A percentile compares a stretch with the other conserved stretches of the same genome.
phyloP scores from a whole-genome alignment of 2,888 invertebrate genomes.

The Nineta flava region DNA sequence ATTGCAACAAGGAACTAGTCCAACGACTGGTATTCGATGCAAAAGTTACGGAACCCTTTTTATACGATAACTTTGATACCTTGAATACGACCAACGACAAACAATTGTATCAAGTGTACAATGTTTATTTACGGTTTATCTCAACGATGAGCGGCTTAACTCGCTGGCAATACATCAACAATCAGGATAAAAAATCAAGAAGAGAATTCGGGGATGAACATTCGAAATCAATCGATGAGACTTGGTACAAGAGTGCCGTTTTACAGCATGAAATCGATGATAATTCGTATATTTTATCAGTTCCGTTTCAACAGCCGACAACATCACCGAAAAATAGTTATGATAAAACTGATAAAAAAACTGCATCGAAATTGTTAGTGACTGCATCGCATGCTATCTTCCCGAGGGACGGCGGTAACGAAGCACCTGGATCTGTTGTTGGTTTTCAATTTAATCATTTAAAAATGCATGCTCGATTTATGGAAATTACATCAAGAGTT shows the following conservation, averaged over 20 bases:
- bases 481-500: constrained; percentile 43
- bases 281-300: constrained; percentile 62
- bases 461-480: constrained; percentile 51
- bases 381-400: constrained; percentile 76
- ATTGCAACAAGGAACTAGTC: constrained; percentile 71
- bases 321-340: constrained; percentile 14
- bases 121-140: constrained; percentile 63
- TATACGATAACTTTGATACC: constrained; percentile 33
- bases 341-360: constrained; percentile 23
- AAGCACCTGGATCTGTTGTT: constrained; percentile 77
- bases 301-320: constrained; percentile 40
- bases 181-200: constrained; percentile 29
- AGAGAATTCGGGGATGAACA: constrained; percentile 65
- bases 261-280: constrained; percentile 64
- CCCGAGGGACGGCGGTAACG: constrained; percentile 54
- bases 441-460: constrained; percentile 71
- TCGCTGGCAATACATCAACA: constrained; percentile 64
- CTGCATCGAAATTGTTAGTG: constrained; percentile 40
- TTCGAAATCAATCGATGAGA: constrained; percentile 66
- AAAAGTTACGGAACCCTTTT: constrained; percentile 43
- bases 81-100: constrained; percentile 25
- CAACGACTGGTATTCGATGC: constrained; percentile 80
- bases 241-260: constrained; percentile 83
- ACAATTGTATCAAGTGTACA: constrained; percentile 45
- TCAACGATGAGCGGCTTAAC: constrained; percentile 82